Conservation (phyloP, 2,113 vertebrate species). For the Mustela lutreola region DNA sequence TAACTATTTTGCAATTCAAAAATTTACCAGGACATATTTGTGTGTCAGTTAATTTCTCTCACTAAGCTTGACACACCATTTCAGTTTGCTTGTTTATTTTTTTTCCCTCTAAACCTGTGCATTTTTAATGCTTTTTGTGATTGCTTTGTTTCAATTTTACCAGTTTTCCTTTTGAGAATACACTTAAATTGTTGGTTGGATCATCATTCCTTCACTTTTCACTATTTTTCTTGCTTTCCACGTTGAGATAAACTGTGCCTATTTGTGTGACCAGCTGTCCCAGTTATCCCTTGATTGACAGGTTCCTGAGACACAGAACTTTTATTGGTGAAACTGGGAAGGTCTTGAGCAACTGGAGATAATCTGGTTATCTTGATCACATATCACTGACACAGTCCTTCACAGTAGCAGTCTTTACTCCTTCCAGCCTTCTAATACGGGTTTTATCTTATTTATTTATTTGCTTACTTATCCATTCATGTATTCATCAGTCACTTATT, state of each 20-base stretch:
- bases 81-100: background rate
- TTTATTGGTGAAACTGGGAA: background rate
- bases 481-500: background rate
- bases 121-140: background rate
- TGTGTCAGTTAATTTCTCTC: background rate
- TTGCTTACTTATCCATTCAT: background rate
- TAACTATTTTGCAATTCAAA: conserved; percentile 32
- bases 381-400: background rate
- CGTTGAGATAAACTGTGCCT: background rate
- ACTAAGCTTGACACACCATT: background rate
- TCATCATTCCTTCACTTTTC: background rate
- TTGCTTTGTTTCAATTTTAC: conserved; percentile 32
- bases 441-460: background rate
- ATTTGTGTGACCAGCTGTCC: background rate
- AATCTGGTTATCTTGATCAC: background rate
- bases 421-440: background rate
- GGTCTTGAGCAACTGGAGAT: background rate
- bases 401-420: background rate
- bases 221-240: background rate
- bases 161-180: background rate
- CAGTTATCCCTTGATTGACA: background rate
- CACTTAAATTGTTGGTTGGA: background rate
- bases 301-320: background rate
- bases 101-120: background rate
- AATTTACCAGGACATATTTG: background rate